Evolutionary conservation across 2,888 invertebrate species (phyloP).

Genomic region (Chloroclystis v-ata): DNA sequence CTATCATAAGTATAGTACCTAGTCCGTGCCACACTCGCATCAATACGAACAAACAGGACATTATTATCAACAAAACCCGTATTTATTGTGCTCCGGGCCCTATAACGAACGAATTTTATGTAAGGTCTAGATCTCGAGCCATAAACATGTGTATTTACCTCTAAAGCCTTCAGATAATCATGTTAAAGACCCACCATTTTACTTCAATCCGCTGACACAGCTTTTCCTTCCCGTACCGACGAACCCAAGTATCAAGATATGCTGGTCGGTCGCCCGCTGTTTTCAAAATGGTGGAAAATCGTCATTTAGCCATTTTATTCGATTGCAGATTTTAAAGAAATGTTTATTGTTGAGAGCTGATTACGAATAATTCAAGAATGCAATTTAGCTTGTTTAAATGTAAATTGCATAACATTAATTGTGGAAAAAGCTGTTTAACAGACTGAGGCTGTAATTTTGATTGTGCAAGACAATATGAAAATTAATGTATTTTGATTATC

Average conservation of each 20-base stretch:
- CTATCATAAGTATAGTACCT: too few relatives aligned
- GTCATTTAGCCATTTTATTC: conserved; percentile 19
- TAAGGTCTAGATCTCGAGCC: conserved; percentile 24
- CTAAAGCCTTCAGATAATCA: conserved; percentile 21
- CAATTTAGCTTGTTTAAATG: neutral
- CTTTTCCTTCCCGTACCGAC: conserved; percentile 1
- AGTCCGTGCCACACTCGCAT: conserved; percentile 16
- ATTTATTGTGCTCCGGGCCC: conserved; percentile 14
- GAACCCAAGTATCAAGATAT: conserved; percentile 12
- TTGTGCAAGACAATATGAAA: too few relatives aligned
- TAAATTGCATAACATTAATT: neutral
- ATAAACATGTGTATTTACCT: conserved; percentile 28
- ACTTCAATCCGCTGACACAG: conserved; percentile 9
- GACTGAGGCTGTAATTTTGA: too few relatives aligned
- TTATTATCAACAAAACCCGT: conserved; percentile 15
- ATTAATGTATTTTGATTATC: too few relatives aligned
- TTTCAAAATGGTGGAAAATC: conserved; percentile 19
- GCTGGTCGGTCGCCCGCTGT: conserved; percentile 18
- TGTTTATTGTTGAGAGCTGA: conserved; percentile 20
- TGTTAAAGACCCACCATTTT: conserved; percentile 18
- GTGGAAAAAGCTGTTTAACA: neutral
- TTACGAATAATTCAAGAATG: conserved; percentile 7
- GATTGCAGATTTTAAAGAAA: conserved; percentile 17
- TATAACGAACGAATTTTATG: conserved; percentile 22
- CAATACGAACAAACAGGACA: conserved; percentile 20